Base-by-base conservation (phyloP, 2,113 vertebrate genomes). In the Myxocyprinus asiaticus region DNA sequence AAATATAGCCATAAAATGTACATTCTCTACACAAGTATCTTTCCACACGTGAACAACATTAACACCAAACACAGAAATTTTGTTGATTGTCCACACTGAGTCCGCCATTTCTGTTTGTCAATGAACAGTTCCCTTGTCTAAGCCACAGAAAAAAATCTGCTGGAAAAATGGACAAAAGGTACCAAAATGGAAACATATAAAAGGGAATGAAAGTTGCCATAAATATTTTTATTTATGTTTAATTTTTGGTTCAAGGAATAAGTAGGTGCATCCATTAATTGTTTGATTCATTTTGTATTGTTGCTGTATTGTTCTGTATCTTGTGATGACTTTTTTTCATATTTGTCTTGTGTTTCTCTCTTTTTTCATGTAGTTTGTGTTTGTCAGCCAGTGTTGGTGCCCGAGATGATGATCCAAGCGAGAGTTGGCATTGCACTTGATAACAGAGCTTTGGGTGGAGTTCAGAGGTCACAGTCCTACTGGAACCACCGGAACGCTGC, bases 21-120 rank as follows among this genome's bases (percentile, higher is more conserved):
- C 96, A 98, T 98, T 98, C 95, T 96, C 96, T 98, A 98, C 96
- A 97, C 96, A 96, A 97, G 94, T 96, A 98, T 97, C 94, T 97
- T 94, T 96, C 95, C 95, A 97, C 97, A 98, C 95, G 92, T 94
- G 95, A 96, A 98, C 96, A 94, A 98, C 96, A 97, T 95, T 93
- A 95, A 98, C 96, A 97, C 94, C 91, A 95, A 96, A 98, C 96
- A 96, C 96, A 95, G 94, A 96, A 96, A 96, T 94, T 84, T 93
- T 95, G 94, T 94, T 98, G 96, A 98, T 98, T 98, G 96, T 98
- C 97, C 97, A 95, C 96, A 96, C 94, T 96, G 94, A 94, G 95
- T 95, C 94, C 92, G 90, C 94, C 93, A 94, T 96, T 94, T 95
- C 96, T 97, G 92, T 92, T 92, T 93, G 94, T 93, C 94, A 95